Evolutionary conservation across 1,140 invertebrate genomes (phyloP), one percentile per base, ranked within the genome.

Genomic region (Papilio dardanus): DNA sequence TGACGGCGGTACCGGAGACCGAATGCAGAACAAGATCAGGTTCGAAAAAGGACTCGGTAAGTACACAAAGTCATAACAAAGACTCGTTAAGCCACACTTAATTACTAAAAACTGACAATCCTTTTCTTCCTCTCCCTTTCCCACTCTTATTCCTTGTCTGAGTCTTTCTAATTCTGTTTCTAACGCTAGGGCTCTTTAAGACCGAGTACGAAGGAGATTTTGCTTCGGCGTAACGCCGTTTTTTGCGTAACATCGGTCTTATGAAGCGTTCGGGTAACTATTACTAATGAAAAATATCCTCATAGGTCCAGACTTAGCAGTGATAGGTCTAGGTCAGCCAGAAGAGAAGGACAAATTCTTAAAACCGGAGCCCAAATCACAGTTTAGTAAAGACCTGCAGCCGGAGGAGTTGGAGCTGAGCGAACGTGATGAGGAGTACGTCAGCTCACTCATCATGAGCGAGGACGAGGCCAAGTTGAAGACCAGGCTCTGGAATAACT

Each of bases 341-440:
- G 87, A 88, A 0, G 86, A 90, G 3, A 90, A 90, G 67, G 89
- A 91, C 28, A 88, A 86, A 50, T 89, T 89, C 73, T 5, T 85
- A 6, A 89, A 91, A 31, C 89, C 90, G 0, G 90, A 91, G 30
- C 81, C 85, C 1, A 89, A 88, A 71, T 77, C 73, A 6, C 83
- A 83, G 24, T 83, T 84, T 74, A 78, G 71, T 74, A 88, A 87
- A 19, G 89, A 93, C 67, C 76, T 89, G 33, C 75, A 79, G 2
- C 93, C 92, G 1, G 96, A 96, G 3, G 97, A 97, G 83, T 92
- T 99, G n/a, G 94, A 96, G 83, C 92, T 98, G 66, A 95, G 98
- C 30, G 97, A 98, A 84, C 97, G 99, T 83, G 98, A 99, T 85
- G 98, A 99, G 86, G 97, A 96, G 28, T 98, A 99, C 94, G 94